Base-by-base conservation (phyloP, 2,113 vertebrate genomes). In the Actenoides hombroni region DNA sequence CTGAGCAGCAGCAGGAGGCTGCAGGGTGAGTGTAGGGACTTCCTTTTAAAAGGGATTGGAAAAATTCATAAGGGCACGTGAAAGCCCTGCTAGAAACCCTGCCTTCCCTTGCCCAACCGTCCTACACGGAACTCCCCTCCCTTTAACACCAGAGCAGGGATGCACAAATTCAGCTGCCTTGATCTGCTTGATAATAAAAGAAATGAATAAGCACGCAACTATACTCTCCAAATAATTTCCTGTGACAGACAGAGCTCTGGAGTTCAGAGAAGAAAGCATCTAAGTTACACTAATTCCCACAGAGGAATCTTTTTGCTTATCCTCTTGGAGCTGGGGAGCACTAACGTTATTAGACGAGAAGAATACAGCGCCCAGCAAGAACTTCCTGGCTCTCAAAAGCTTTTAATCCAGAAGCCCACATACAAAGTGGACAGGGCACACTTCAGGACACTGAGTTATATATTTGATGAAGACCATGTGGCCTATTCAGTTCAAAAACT, bases 51-150 rank as follows among this genome's bases (percentile, higher is more conserved):
- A 80, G 15, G 18, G 39, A 71, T 60, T 33, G 85, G 51, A 88
- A 96, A 95, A 79, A 95, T 86, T 93, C 86, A 61, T 64, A 86
- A 65, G 56, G 60, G 40, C 64, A 74, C 14, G 31, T 44, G 83
- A 92, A 94, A 93, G 48, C 75, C 81, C 13, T 8, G 67, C 91
- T 78, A 37, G 51, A 92, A 96, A 94, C 13, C 13, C 80, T 71
- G 53, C 9, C 83, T 44, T 33, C 76, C 79, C 76, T 65, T 25
- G 60, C 18, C 35, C 73, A 63, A 35, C 33, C 0, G 0, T 59
- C 67, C 79, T 67, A 83, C 56, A 63, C 6, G 23, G 77, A 89
- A 86, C 29, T 80, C 37, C 26, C 51, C 44, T 40, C n/a, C 40
- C 73, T 68, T 74, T 59, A 75, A 54, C 54, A 60, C 10, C 0